Percentiles rank a stretch among this genome's conserved stretches.
phyloP scores from a whole-genome alignment of 2,888 invertebrate genomes.

The Exocentrus adspersus region DNA sequence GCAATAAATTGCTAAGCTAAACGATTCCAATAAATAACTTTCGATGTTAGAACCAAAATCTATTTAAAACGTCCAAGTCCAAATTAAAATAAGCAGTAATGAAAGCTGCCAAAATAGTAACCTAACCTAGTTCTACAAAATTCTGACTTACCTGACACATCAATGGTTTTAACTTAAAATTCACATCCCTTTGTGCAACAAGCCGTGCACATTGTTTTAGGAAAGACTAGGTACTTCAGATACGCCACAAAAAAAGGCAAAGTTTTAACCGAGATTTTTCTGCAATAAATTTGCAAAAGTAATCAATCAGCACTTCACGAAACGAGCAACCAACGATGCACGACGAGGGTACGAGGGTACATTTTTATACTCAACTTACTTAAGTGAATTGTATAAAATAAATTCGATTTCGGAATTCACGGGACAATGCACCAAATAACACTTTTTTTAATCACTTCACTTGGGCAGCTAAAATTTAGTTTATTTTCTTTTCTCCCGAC shows the following conservation, averaged over 20 bases:
- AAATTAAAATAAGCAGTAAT: conserved; percentile 25
- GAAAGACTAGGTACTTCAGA: conserved; percentile 12
- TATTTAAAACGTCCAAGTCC: conserved; percentile 19
- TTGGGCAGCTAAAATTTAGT: conserved; percentile 33
- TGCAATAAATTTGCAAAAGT: conserved; percentile 35
- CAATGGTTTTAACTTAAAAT: conserved; percentile 23
- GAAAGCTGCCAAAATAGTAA: conserved; percentile 28
- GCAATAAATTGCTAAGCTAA: conserved; percentile 14
- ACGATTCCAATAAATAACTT: conserved; percentile 15
- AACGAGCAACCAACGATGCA: no score
- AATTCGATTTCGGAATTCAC: conserved; percentile 12
- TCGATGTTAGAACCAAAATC: conserved; percentile 22
- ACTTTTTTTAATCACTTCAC: conserved; percentile 26
- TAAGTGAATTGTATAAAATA: conserved; percentile 15
- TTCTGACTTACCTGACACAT: conserved; percentile 37
- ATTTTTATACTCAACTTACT: conserved; percentile 14
- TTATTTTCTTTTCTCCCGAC: conserved; percentile 37
- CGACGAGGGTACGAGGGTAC: neutral
- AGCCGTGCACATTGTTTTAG: neutral
- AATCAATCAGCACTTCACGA: conserved; percentile 25
- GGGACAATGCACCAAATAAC: conserved; percentile 26
- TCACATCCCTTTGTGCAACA: neutral
- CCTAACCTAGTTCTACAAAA: conserved; percentile 39
- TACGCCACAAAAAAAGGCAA: conserved; percentile 15
- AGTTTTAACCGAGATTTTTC: conserved; percentile 26